Conservation (phyloP, 2,113 vertebrate species). For the Bettongia penicillata region DNA sequence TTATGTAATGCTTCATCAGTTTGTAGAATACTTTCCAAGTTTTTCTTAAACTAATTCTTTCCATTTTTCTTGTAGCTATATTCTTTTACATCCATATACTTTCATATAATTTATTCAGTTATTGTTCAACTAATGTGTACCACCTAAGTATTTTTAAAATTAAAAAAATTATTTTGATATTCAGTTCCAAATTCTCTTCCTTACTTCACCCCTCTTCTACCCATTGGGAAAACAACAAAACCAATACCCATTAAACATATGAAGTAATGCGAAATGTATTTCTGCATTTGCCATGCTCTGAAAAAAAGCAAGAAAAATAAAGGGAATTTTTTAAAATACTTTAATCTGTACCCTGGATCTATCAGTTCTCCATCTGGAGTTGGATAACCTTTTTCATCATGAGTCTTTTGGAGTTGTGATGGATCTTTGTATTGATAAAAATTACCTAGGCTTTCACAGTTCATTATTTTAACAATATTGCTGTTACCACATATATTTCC, state of each 20-base stretch:
- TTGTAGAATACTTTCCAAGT: no score
- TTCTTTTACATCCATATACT: no score
- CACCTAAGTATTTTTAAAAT: neutral
- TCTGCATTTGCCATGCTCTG: neutral
- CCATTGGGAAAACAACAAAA: neutral
- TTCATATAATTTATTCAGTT: neutral
- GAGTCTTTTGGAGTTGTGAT: neutral
- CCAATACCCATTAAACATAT: neutral
- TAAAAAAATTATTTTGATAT: neutral
- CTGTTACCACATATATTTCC: neutral
- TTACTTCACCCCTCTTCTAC: neutral
- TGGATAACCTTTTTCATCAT: neutral
- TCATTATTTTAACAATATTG: neutral
- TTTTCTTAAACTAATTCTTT: neutral
- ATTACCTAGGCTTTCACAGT: neutral
- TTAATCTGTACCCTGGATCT: neutral
- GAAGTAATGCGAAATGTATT: neutral
- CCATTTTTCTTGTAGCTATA: neutral
- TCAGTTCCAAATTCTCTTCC: neutral
- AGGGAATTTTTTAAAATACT: neutral
- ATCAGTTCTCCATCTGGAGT: neutral
- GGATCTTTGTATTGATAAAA: neutral
- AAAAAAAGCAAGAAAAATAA: neutral
- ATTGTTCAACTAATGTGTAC: neutral
- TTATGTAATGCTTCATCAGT: no score